Percentiles rank a stretch among this genome's conserved stretches.
Conservation (phyloP, 92 coral and sea anemone species). For the Desmophyllum pertusum region DNA sequence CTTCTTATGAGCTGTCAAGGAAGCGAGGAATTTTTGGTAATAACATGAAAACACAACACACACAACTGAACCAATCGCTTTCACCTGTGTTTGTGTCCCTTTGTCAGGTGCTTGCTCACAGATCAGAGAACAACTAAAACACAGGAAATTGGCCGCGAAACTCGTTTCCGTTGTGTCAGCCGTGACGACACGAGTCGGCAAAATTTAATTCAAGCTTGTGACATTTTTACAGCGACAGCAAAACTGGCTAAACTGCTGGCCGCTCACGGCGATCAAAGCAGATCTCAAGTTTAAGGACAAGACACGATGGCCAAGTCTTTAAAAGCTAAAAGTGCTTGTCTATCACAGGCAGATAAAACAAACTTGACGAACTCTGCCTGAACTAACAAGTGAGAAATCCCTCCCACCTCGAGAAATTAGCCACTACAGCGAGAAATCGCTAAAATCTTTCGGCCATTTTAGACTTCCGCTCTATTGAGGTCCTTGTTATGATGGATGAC, state of each 20-base stretch:
- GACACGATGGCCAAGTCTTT: background rate
- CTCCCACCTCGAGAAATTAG: background rate
- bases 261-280: background rate
- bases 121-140: slow-evolving; percentile 78
- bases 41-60: slow-evolving; percentile 72
- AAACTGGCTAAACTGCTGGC: background rate
- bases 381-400: slow-evolving; percentile 14
- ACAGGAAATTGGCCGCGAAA: slow-evolving; percentile 90
- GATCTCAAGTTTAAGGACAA: background rate
- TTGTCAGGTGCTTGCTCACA: slow-evolving; percentile 81
- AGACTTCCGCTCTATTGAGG: slow-evolving; percentile 13
- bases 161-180: slow-evolving; percentile 87
- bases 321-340: slow-evolving; percentile 23
- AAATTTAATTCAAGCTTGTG: slow-evolving; percentile 61
- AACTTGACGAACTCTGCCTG: slow-evolving; percentile 19
- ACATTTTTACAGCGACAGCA: slow-evolving; percentile 14
- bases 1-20: slow-evolving; percentile 81
- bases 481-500: slow-evolving; percentile 28
- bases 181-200: slow-evolving; percentile 62
- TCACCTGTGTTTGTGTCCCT: slow-evolving; percentile 78
- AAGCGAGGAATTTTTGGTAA: slow-evolving; percentile 74
- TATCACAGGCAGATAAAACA: slow-evolving; percentile 27
- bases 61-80: slow-evolving; percentile 82
- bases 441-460: slow-evolving; percentile 6
- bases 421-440: background rate